Evolutionary conservation across 2,888 invertebrate species (phyloP).

Genomic region (Amblyjoppa proteus): DNA sequence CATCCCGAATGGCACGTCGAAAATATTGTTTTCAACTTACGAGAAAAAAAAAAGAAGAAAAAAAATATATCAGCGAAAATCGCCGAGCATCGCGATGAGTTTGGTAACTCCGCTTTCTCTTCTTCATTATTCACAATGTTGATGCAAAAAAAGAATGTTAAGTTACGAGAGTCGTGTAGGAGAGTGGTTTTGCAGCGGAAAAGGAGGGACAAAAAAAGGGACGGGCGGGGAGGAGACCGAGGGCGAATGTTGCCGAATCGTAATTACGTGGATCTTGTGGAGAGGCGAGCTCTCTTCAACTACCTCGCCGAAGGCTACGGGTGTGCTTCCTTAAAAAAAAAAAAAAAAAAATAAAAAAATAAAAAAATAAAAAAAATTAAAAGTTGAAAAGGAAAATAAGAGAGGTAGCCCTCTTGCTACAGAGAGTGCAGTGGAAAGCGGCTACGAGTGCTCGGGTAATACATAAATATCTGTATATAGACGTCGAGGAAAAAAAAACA

Average conservation of each 20-base stretch:
- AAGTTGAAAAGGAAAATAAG: constrained; percentile 59
- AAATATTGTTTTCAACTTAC: constrained; percentile 21
- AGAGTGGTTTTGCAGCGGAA: constrained; percentile 70
- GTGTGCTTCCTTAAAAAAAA: constrained; percentile 49
- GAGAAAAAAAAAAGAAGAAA: background rate
- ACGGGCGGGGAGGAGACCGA: background rate
- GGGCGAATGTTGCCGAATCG: constrained; percentile 65
- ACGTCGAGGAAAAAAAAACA: constrained; percentile 49
- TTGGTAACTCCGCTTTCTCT: constrained; percentile 41
- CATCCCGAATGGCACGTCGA: background rate
- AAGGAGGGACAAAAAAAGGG: constrained; percentile 61
- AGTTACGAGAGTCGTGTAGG: constrained; percentile 45
- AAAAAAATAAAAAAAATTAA: constrained; percentile 35
- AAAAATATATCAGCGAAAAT: background rate
- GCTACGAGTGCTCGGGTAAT: constrained; percentile 55
- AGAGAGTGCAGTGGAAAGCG: constrained; percentile 50
- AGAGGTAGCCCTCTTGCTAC: constrained; percentile 56
- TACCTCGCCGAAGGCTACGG: constrained; percentile 48
- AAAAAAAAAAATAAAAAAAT: constrained; percentile 27
- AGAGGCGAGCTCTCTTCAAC: constrained; percentile 64
- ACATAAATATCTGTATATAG: constrained; percentile 60
- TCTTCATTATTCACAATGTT: constrained; percentile 62
- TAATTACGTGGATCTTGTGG: constrained; percentile 70
- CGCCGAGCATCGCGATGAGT: constrained; percentile 26
- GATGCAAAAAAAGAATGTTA: constrained; percentile 42